Evolutionary conservation across 2,888 invertebrate species (phyloP).

Genomic region (Dinocampus coccinellae): DNA sequence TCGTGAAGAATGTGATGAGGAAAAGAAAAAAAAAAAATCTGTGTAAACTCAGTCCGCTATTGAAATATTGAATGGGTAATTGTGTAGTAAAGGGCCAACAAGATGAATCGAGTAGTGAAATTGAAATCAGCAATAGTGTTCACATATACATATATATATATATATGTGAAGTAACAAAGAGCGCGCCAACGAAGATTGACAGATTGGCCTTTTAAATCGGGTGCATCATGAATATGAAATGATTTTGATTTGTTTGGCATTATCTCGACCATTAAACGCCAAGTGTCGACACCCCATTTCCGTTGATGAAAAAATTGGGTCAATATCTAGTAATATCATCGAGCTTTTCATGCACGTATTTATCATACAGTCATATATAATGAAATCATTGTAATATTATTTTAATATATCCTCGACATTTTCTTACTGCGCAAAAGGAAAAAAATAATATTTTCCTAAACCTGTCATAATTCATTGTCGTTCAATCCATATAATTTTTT

Average conservation of each 20-base stretch:
- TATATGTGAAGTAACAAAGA: conserved; percentile 4
- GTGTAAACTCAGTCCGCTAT: not conserved
- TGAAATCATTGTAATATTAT: no score
- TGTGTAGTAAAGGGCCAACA: not conserved
- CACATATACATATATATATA: not conserved
- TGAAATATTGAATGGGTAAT: not conserved
- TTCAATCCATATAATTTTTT: no score
- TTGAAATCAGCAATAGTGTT: not conserved
- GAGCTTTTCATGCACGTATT: conserved; percentile 35
- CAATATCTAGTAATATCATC: conserved; percentile 34
- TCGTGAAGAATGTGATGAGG: not conserved
- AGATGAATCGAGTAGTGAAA: not conserved
- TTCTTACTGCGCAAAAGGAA: no score
- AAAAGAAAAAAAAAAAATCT: not conserved
- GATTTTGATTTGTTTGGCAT: conserved; percentile 44
- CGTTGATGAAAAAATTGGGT: conserved; percentile 47
- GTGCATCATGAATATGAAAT: conserved; percentile 28
- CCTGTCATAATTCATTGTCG: no score
- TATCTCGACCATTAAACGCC: conserved; percentile 39
- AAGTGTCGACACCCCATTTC: conserved; percentile 37
- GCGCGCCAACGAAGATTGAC: conserved; percentile 34
- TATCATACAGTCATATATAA: not conserved
- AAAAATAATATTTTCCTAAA: no score
- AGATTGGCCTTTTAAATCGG: conserved; percentile 32
- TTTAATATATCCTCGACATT: no score